Conservation (phyloP, 2,113 vertebrate genomes). For the Thymallus thymallus region DNA sequence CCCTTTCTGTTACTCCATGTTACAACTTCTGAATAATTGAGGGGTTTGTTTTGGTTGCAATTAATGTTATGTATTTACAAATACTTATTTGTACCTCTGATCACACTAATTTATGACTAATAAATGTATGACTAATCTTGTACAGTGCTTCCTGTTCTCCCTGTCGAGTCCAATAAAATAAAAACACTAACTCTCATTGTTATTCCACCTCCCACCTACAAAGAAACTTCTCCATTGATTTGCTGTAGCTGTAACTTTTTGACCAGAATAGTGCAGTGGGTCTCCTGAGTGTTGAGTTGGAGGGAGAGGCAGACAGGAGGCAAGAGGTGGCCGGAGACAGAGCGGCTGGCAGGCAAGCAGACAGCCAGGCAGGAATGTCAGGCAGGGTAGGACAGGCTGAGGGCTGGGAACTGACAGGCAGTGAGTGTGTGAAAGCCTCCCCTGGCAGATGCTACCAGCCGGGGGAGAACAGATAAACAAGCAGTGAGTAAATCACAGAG, state of each 20-base stretch:
- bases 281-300: constrained; percentile 46
- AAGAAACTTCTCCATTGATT: constrained; percentile 55
- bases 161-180: constrained; percentile 8
- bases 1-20: no score
- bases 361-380: not conserved
- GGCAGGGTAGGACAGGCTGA: not conserved
- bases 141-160: not conserved
- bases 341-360: not conserved
- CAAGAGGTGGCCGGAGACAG: not conserved
- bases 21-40: no score
- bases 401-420: constrained; percentile 37
- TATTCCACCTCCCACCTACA: constrained; percentile 3
- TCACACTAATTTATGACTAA: not conserved
- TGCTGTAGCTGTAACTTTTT: constrained; percentile 57
- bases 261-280: constrained; percentile 57
- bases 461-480: constrained; percentile 56
- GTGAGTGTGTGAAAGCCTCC: constrained; percentile 48
- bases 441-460: constrained; percentile 51
- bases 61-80: no score
- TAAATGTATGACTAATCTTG: not conserved
- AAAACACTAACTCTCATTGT: constrained; percentile 3
- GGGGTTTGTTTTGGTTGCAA: no score
- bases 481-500: constrained; percentile 29
- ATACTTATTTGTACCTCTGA: not conserved
- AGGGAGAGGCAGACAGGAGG: constrained; percentile 8